phyloP scores from a whole-genome alignment of 1,140 invertebrate species.

The Gonioctena quinquepunctata region DNA sequence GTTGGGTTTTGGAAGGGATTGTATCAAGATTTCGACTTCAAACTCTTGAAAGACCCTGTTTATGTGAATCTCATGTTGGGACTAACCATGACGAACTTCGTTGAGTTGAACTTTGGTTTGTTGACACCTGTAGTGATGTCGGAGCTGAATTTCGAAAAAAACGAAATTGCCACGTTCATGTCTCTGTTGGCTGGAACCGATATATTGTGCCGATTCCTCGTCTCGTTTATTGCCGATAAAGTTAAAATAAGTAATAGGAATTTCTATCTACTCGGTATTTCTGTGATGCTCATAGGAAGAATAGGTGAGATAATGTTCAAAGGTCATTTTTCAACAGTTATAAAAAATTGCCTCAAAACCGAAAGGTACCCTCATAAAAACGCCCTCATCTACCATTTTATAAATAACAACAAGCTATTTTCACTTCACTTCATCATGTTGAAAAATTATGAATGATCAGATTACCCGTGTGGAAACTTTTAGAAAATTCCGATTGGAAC shows the following conservation, averaged over 20 bases:
- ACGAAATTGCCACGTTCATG: slow-evolving; percentile 65
- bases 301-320: slow-evolving; percentile 65
- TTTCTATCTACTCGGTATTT: slow-evolving; percentile 70
- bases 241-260: slow-evolving; percentile 67
- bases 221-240: slow-evolving; percentile 67
- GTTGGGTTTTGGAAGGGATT: slow-evolving; percentile 43
- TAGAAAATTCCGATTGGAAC: too few species aligned
- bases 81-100: slow-evolving; percentile 67
- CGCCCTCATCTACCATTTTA: too few species aligned
- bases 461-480: too few species aligned
- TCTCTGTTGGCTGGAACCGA: slow-evolving; percentile 63
- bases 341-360: too few species aligned
- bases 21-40: slow-evolving; percentile 60
- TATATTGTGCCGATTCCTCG: slow-evolving; percentile 62
- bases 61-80: slow-evolving; percentile 71
- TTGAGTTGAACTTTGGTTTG: slow-evolving; percentile 70
- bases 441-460: too few species aligned
- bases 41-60: slow-evolving; percentile 61
- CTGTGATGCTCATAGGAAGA: slow-evolving; percentile 67
- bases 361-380: too few species aligned
- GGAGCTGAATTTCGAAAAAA: slow-evolving; percentile 61
- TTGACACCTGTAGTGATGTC: slow-evolving; percentile 68
- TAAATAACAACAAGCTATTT: too few species aligned
- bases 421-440: too few species aligned
- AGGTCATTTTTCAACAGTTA: too few species aligned